Base-by-base conservation (phyloP, 2,113 vertebrate genomes). In the Entomyzon cyanotis region DNA sequence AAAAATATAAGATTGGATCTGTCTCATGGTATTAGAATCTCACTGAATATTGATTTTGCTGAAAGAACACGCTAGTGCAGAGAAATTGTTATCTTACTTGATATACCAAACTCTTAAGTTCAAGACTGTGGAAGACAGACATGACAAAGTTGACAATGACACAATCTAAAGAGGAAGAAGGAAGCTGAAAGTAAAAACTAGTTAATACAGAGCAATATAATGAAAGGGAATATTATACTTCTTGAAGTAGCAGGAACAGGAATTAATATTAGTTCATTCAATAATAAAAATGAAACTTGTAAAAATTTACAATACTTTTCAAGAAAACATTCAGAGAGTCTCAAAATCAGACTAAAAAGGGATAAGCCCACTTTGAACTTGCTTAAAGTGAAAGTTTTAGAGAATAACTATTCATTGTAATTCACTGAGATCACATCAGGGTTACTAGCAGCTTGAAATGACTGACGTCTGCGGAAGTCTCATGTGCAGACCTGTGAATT, bases 1-100 rank as follows among this genome's bases (percentile, higher is more conserved):
- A 20, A 37, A 96, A 97, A 89, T 79, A 90, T 56, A 63, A 76
- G 93, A 79, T 50, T 87, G 55, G 52, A 94, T 60, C 69, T 73
- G 62, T 62, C 37, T 84, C 33, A 21, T 42, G 19, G 31, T 83
- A n/a, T 84, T 91, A 85, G 5, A 30, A 47, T 93, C 53, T 77
- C 12, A 2, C 0, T 64, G 11, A 68, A 4, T 68, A 50, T 41
- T 87, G 50, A 74, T 59, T 55, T 81, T 7, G 46, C 65, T 83
- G 27, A 41, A 92, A 89, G 28, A 74, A 71, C 7, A 39, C 33
- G 59, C 3, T 35, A 90, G 10, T 64, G 41, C 7, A 87, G 35
- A 93, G 44, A 84, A 77, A 71, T 37, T 1, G 0, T 80, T 80
- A 35, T 52, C 18, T 49, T 75, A 42, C 33, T 41, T 65, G 21